Evolutionary conservation across 1,140 invertebrate genomes (phyloP).

Genomic region (Papilio polyxenes): DNA sequence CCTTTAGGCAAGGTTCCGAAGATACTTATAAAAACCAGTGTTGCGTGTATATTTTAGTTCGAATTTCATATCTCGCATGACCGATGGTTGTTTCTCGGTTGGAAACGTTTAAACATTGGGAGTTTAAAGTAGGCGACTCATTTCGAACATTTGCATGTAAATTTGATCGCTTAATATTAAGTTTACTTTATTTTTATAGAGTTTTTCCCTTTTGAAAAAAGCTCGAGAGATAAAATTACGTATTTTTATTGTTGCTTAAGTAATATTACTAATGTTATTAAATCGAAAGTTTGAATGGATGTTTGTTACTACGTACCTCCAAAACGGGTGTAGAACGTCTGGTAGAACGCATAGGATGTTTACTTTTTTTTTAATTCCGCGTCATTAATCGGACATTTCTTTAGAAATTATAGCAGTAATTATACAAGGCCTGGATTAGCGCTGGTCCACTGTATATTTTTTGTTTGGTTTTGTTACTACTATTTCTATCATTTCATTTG

Average conservation of each 20-base stretch:
- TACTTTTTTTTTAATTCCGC: no score
- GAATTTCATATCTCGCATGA: slow-evolving; percentile 15
- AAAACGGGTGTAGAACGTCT: no score
- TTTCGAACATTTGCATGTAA: not conserved
- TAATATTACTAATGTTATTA: not conserved
- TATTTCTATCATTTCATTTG: no score
- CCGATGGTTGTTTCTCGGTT: not conserved
- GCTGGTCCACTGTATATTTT: no score
- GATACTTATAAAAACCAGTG: no score
- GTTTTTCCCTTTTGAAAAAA: not conserved
- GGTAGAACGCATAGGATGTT: no score
- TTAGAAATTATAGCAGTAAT: no score
- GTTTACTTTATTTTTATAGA: not conserved
- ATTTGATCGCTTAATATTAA: slow-evolving; percentile 1
- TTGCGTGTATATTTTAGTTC: not conserved
- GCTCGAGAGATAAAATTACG: not conserved
- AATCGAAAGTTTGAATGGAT: not conserved
- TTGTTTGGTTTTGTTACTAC: no score
- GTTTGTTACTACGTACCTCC: no score
- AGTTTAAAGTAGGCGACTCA: not conserved
- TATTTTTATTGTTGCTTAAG: not conserved
- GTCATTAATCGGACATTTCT: no score
- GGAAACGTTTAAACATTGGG: not conserved
- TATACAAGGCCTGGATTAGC: no score
- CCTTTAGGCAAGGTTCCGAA: no score